phyloP scores from a whole-genome alignment of 2,888 invertebrate genomes.

The Drosophila tanythrix region DNA sequence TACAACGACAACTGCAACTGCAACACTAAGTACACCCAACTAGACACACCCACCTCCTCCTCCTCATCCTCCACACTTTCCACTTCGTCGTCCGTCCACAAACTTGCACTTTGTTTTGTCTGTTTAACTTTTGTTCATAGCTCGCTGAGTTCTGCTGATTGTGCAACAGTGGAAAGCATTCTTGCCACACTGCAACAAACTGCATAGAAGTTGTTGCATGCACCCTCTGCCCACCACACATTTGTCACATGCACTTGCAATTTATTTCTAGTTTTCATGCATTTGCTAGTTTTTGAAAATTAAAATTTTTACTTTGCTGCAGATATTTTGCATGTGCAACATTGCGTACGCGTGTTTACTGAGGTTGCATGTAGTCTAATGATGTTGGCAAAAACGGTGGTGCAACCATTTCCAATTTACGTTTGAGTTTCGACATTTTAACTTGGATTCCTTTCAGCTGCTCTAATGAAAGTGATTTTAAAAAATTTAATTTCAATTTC shows the following conservation, averaged over 20 bases:
- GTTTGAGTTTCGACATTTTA: neutral
- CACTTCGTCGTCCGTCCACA: neutral
- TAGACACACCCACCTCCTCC: neutral
- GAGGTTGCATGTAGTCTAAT: constrained; percentile 23
- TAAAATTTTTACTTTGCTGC: constrained; percentile 37
- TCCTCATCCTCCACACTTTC: neutral
- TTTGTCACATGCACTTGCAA: constrained; percentile 50
- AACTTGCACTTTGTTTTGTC: constrained; percentile 72
- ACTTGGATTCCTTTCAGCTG: neutral
- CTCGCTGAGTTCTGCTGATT: constrained; percentile 75
- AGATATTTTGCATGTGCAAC: constrained; percentile 35
- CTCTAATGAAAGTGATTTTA: neutral
- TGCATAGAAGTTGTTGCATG: constrained; percentile 40
- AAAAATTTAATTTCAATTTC: neutral
- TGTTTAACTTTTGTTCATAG: constrained; percentile 77
- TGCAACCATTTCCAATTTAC: neutral
- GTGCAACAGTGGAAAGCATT: constrained; percentile 53
- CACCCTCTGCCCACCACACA: constrained; percentile 1
- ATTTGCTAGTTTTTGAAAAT: constrained; percentile 70
- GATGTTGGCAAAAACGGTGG: constrained; percentile 3
- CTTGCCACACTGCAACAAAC: constrained; percentile 31
- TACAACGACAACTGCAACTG: constrained; percentile 42
- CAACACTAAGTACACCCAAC: constrained; percentile 7
- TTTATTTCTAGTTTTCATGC: constrained; percentile 54
- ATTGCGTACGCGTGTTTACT: constrained; percentile 35